Conservation (phyloP, 2,888 invertebrate species). For the Lasioglossum lativentre region DNA sequence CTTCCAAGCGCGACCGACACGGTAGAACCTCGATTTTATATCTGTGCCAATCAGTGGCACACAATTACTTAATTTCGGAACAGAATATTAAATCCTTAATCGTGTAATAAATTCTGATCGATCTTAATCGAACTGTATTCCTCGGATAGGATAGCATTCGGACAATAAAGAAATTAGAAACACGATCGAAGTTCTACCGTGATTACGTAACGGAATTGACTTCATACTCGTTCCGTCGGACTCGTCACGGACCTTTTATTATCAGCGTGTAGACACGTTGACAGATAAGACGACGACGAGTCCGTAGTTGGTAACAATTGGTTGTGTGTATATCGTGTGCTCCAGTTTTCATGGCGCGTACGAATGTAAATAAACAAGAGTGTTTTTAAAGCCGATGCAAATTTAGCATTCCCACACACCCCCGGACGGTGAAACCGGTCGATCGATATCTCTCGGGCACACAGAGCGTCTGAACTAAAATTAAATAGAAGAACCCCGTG, state of each 20-base stretch:
- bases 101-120: no score
- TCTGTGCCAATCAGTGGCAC: no score
- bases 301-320: no score
- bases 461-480: not conserved
- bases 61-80: no score
- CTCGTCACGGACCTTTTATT: not conserved
- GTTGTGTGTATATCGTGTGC: not conserved
- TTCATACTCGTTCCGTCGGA: not conserved
- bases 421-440: not conserved
- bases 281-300: no score
- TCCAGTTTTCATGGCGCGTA: not conserved
- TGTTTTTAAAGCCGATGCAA: not conserved
- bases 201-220: not conserved
- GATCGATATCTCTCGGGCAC: conserved; percentile 2
- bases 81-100: no score
- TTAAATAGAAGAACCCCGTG: not conserved
- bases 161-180: no score
- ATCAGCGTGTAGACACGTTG: not conserved
- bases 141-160: no score
- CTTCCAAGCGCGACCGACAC: no score
- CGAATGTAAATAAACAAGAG: conserved; percentile 3
- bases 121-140: not conserved
- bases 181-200: not conserved
- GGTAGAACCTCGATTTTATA: no score
- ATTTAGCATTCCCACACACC: not conserved